Evolutionary conservation across 2,113 vertebrate species (phyloP).

Genomic region (Xyliphius kryptos): DNA sequence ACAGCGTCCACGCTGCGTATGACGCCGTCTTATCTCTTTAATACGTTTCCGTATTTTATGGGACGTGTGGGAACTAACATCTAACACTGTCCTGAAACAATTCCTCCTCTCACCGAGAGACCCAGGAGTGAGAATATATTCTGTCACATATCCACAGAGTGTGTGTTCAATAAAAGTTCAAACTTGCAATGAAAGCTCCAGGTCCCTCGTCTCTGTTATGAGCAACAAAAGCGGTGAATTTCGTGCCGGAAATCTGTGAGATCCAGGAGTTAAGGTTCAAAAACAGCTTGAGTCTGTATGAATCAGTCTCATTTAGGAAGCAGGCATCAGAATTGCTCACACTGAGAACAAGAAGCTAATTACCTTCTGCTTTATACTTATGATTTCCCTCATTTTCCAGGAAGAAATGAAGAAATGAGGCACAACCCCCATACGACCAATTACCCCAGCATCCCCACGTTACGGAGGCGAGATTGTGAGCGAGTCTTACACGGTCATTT

Average conservation of each 20-base stretch:
- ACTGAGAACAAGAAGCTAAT: background rate
- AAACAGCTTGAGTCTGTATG: constrained; percentile 19
- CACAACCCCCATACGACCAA: background rate
- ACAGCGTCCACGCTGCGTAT: constrained; percentile 79
- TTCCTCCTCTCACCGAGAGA: no score
- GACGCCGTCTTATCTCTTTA: constrained; percentile 77
- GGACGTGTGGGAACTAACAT: no score
- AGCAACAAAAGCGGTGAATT: constrained; percentile 7
- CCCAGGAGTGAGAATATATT: no score
- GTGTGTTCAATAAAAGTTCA: no score
- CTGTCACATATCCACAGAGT: no score
- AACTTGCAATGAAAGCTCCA: no score
- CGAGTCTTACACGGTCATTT: no score
- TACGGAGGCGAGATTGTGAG: background rate
- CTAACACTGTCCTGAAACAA: no score
- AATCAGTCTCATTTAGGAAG: constrained; percentile 17
- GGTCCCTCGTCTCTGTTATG: background rate
- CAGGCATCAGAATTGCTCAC: constrained; percentile 4
- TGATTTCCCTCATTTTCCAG: background rate
- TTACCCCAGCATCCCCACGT: background rate
- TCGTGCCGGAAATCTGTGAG: constrained; percentile 4
- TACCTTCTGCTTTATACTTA: constrained; percentile 4
- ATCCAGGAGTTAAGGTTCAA: constrained; percentile 5
- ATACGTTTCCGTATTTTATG: no score
- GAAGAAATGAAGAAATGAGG: background rate